Conservation (phyloP, 2,113 vertebrate genomes). For the Arothron firmamentum region DNA sequence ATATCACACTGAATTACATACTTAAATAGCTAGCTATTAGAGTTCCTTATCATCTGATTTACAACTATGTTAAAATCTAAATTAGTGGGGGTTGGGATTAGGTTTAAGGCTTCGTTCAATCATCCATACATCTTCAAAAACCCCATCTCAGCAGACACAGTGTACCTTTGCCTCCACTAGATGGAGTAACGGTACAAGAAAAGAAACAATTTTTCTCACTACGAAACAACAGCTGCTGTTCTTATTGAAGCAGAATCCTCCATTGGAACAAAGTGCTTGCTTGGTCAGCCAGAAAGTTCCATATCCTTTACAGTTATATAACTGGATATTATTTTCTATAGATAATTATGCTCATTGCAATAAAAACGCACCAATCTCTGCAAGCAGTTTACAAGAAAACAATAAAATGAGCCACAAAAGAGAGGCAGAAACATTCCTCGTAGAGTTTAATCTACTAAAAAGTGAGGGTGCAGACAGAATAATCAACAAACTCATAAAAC, state of each 20-base stretch:
- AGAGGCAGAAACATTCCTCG: conserved; percentile 1
- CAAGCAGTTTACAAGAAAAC: conserved; percentile 34
- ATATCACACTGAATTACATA: no score
- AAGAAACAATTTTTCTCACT: background rate
- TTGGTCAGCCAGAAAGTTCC: conserved; percentile 12
- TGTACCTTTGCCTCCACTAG: conserved; percentile 60
- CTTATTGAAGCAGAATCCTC: conserved; percentile 25
- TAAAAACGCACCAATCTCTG: conserved; percentile 15
- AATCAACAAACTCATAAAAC: conserved; percentile 2
- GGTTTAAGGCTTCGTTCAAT: no score
- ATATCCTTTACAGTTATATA: conserved; percentile 16
- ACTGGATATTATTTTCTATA: conserved; percentile 21
- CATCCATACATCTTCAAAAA: background rate
- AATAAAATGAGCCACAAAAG: conserved; percentile 26
- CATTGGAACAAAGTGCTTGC: conserved; percentile 24
- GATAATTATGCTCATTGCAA: conserved; percentile 40
- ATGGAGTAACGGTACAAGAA: conserved; percentile 56
- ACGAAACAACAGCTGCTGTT: conserved; percentile 35
- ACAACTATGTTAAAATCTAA: no score
- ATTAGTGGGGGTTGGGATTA: no score
- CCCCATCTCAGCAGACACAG: conserved; percentile 14
- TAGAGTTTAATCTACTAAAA: conserved; percentile 17
- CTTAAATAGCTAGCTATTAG: background rate
- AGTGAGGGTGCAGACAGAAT: conserved; percentile 18
- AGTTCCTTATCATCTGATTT: no score